phyloP scores from a whole-genome alignment of 2,113 vertebrate genomes.

The Apodemus speciosus region DNA sequence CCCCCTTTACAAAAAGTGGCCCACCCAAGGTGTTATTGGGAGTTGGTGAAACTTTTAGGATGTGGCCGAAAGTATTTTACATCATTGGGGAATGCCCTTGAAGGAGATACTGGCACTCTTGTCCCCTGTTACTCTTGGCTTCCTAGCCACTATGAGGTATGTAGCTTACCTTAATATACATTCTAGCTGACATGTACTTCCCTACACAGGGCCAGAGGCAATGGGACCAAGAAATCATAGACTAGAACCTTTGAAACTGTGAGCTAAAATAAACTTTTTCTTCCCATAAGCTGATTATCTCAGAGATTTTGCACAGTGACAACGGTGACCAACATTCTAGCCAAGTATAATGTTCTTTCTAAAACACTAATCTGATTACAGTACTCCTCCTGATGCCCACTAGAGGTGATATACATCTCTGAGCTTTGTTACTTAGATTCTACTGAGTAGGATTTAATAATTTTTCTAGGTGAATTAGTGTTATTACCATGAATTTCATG shows the following conservation, averaged over 20 bases:
- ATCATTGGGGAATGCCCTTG: background rate
- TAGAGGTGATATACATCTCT: no score
- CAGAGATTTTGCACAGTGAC: background rate
- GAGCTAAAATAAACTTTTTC: background rate
- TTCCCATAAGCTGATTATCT: background rate
- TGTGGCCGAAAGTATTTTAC: background rate
- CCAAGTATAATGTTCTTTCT: background rate
- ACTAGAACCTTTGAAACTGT: background rate
- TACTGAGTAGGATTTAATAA: background rate
- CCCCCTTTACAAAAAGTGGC: background rate
- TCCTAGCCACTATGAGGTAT: background rate
- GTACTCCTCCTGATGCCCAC: background rate
- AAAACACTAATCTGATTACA: slow-evolving; percentile 8
- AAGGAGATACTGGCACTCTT: background rate
- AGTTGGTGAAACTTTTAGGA: background rate
- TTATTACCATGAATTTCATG: background rate
- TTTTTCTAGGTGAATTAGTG: background rate
- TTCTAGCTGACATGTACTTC: background rate
- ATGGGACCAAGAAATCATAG: background rate
- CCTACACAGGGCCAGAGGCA: background rate
- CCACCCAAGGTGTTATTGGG: background rate
- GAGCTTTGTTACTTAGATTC: background rate
- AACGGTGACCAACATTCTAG: background rate
- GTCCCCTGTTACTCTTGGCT: background rate
- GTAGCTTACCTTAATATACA: background rate